Evolutionary conservation across 2,113 vertebrate genomes (phyloP).

Genomic region (Abramis brama): DNA sequence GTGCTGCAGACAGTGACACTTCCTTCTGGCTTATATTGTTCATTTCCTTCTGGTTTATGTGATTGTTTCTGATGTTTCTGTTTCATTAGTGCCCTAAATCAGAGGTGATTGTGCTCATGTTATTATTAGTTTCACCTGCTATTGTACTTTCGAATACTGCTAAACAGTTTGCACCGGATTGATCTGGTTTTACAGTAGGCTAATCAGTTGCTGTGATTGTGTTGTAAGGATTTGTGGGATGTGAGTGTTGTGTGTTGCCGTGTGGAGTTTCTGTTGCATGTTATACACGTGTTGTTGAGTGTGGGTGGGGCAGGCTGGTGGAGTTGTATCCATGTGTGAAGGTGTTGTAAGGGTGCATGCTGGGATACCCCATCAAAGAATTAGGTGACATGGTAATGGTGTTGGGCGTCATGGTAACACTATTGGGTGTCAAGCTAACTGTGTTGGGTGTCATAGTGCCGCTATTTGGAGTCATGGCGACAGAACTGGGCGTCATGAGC

Average conservation of each 20-base stretch:
- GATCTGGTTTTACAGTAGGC: conserved; percentile 23
- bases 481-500: conserved; percentile 88
- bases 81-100: neutral
- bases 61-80: neutral
- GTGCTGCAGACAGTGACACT: neutral
- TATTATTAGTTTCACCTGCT: conserved; percentile 19
- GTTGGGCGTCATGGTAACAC: conserved; percentile 80
- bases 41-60: neutral
- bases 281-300: conserved; percentile 98
- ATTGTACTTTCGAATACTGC: conserved; percentile 11
- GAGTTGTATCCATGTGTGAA: conserved; percentile 95
- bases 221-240: neutral
- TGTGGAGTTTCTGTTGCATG: conserved; percentile 48
- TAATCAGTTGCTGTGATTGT: neutral
- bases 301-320: conserved; percentile 94
- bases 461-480: conserved; percentile 77
- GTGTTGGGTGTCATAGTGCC: conserved; percentile 80
- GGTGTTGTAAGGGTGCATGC: conserved; percentile 96
- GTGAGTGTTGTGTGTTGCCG: neutral
- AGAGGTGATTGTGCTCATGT: conserved; percentile 39
- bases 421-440: conserved; percentile 97
- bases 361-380: conserved; percentile 94
- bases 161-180: conserved; percentile 9
- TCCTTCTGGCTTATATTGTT: neutral
- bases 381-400: conserved; percentile 99